phyloP scores from a whole-genome alignment of 2,888 invertebrate species.

The Ceriagrion tenellum region DNA sequence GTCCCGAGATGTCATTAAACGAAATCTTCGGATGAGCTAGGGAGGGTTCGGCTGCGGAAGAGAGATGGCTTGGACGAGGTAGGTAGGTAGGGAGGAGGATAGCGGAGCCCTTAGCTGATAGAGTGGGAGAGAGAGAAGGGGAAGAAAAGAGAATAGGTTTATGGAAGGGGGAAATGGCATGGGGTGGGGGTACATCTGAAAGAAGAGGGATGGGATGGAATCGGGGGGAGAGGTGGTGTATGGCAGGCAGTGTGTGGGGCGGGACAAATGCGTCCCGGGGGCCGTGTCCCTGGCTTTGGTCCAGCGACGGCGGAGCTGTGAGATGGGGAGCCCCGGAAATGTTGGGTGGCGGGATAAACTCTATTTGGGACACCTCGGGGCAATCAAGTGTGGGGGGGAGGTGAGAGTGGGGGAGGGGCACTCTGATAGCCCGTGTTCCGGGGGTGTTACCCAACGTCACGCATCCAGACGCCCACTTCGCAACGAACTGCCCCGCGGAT shows the following conservation, averaged over 20 bases:
- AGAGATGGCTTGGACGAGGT: slow-evolving; percentile 25
- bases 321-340: not conserved
- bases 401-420: too few relatives aligned
- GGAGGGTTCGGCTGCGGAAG: slow-evolving; percentile 40
- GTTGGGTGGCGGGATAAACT: slow-evolving; percentile 51
- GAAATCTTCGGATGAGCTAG: slow-evolving; percentile 62
- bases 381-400: slow-evolving; percentile 1
- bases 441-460: not conserved
- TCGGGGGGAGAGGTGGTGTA: not conserved
- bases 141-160: too few relatives aligned
- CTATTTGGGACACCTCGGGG: slow-evolving; percentile 49
- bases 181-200: not conserved
- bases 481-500: not conserved
- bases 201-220: slow-evolving; percentile 23
- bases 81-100: not conserved
- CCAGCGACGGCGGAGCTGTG: slow-evolving; percentile 12
- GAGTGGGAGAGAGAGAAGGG: not conserved
- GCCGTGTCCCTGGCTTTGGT: slow-evolving; percentile 40
- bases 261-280: slow-evolving; percentile 38
- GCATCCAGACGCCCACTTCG: not conserved
- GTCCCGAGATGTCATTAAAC: slow-evolving; percentile 56
- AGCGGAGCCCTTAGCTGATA: not conserved
- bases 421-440: slow-evolving; percentile 58
- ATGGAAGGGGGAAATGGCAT: not conserved
- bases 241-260: not conserved